Conservation (phyloP, 2,113 vertebrate genomes). For the Sisor rabdophorus region DNA sequence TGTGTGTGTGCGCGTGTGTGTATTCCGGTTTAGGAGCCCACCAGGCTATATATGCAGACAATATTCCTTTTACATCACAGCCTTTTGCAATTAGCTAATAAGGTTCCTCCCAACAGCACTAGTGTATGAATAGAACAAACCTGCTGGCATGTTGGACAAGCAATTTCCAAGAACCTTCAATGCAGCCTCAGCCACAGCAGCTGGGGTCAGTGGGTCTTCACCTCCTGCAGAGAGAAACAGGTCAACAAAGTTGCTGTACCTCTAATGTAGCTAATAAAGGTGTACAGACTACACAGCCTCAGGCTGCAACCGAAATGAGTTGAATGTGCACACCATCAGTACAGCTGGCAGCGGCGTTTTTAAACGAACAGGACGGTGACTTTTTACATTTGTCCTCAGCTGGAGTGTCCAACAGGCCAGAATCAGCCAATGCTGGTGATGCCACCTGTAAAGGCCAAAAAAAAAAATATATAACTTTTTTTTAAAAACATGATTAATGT, state of each 20-base stretch:
- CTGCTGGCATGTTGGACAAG: constrained; percentile 87
- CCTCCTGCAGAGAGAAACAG: constrained; percentile 66
- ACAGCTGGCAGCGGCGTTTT: constrained; percentile 83
- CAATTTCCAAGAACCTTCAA: constrained; percentile 81
- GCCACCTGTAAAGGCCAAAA: constrained; percentile 57
- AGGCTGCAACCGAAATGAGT: not conserved
- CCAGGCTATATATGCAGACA: too few relatives aligned
- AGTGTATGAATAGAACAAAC: constrained; percentile 61
- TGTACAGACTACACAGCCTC: not conserved
- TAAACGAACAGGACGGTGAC: constrained; percentile 76
- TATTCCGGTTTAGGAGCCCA: too few relatives aligned
- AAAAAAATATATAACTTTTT: not conserved
- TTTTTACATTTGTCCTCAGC: constrained; percentile 86
- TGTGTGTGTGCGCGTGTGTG: too few relatives aligned
- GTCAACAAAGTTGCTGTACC: not conserved
- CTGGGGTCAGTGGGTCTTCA: constrained; percentile 82
- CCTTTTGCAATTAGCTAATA: too few relatives aligned
- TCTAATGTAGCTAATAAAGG: not conserved
- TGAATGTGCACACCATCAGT: constrained; percentile 75
- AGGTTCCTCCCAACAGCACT: too few relatives aligned
- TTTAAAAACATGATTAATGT: too few relatives aligned
- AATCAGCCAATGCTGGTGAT: constrained; percentile 64
- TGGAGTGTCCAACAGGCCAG: constrained; percentile 78
- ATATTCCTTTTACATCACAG: too few relatives aligned
- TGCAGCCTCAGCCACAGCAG: constrained; percentile 79